Conservation (phyloP, 1,140 invertebrate species). For the Steinernema feltiae region DNA sequence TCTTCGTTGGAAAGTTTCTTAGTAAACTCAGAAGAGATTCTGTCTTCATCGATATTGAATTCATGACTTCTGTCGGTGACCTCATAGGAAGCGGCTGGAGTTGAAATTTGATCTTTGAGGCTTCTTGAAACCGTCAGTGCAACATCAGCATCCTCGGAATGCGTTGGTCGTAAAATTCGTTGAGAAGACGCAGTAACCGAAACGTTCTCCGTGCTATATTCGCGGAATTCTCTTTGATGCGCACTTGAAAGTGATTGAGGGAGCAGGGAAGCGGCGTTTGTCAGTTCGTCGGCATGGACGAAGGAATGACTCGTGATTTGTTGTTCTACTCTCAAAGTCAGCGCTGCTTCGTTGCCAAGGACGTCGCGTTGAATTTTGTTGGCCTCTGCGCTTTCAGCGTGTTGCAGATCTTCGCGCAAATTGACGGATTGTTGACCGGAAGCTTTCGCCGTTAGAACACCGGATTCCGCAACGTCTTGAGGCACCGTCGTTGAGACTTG, state of each 20-base stretch:
- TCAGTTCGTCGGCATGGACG: too few relatives aligned
- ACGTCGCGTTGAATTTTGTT: not conserved
- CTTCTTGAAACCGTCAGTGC: not conserved
- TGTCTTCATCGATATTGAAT: too few relatives aligned
- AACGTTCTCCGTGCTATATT: not conserved
- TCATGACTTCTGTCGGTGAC: constrained; percentile 17
- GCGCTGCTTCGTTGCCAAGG: not conserved
- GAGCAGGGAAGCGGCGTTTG: too few relatives aligned
- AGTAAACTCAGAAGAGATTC: not conserved
- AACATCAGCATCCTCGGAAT: not conserved
- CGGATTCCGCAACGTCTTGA: not conserved
- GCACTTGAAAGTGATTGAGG: too few relatives aligned
- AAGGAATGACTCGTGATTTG: too few relatives aligned
- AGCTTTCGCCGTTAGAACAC: not conserved
- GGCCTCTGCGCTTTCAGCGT: not conserved
- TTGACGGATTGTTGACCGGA: not conserved
- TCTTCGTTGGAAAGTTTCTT: not conserved
- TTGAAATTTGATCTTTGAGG: not conserved
- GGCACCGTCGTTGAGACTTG: not conserved
- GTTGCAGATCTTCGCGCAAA: not conserved
- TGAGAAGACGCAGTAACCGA: not conserved
- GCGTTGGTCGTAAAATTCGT: not conserved
- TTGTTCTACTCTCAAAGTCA: not conserved
- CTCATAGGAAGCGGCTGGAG: not conserved
- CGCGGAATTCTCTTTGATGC: too few relatives aligned